Evolutionary conservation across 2,113 vertebrate species (phyloP).

Genomic region (Cochlearius cochlearius): DNA sequence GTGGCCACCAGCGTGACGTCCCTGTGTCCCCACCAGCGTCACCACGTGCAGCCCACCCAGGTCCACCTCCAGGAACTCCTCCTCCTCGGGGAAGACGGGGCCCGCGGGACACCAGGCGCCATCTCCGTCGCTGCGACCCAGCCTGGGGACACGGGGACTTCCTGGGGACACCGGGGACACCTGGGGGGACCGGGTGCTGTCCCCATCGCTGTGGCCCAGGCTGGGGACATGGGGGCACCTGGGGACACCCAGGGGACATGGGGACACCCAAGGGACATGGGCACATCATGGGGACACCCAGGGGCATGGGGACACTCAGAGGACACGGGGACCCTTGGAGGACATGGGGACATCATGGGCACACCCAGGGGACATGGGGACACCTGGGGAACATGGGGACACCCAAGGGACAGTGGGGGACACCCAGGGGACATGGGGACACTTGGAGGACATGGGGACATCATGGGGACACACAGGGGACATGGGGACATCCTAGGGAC

Average conservation of each 20-base stretch:
- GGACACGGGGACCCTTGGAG: background rate
- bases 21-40: conserved; percentile 89
- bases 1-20: conserved; percentile 88
- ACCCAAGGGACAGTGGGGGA: too few species aligned
- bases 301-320: too few species aligned
- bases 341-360: too few species aligned
- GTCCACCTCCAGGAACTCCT: conserved; percentile 91
- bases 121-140: conserved; percentile 88
- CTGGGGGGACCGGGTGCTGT: conserved; percentile 87
- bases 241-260: background rate
- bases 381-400: too few species aligned
- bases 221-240: conserved; percentile 28
- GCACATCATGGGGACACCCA: background rate
- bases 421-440: too few species aligned
- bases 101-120: conserved; percentile 93
- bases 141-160: conserved; percentile 58
- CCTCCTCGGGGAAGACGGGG: conserved; percentile 82
- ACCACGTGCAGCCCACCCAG: conserved; percentile 84
- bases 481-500: background rate
- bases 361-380: too few species aligned
- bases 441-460: too few species aligned
- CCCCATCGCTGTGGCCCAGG: conserved; percentile 84
- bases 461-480: too few species aligned
- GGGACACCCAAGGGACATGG: too few species aligned
- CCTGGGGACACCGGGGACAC: background rate